Base-by-base conservation (phyloP, 2,113 vertebrate genomes). In the Lethenteron camtschaticum region DNA sequence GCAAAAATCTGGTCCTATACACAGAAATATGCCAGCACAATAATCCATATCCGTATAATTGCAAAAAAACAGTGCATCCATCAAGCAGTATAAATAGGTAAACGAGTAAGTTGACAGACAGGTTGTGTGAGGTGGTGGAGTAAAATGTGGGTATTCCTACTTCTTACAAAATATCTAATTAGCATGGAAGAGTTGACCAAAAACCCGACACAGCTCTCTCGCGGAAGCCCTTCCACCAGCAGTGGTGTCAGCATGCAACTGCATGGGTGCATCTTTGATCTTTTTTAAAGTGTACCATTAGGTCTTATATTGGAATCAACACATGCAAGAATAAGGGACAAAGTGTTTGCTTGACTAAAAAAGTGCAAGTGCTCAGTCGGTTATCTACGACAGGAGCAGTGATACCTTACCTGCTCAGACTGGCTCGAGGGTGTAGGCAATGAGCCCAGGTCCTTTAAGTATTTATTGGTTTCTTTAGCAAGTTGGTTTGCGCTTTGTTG, bases 401-500 rank as follows among this genome's bases (percentile, higher is more conserved):
- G 57, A 58, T 2, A 60, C 73, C 24, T 72, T 83, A 86, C 84
- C 84, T 86, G 84, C 77, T 96, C 90, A 57, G 41, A 41, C 41
- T 41, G 41, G 41, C 41, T 41, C 41, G 80, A 80, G 60, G 81
- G 78, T 12, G 83, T 81, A 63, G 91, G 86, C 75, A 96, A 81
- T 20, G 82, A 81, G 74, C 81, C 83, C 80, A 94, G 96, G n/a
- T 87, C 81, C 76, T 95, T 99, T 73, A 99, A 85, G 72, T 81
- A 83, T 75, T 81, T 85, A 77, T 96, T 92, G 9, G 91, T 99
- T 74, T 91, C 90, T 81, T 95, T 99, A 70, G 92, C 94, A 59
- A 99, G 84, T 10, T 89, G 86, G 78, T 87, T 95, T 20, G 86
- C 87, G 71, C 86, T 83, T 24, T 95, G 89, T 77, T 86, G 86